phyloP scores from a whole-genome alignment of 37 sponge, comb jelly and placozoan genomes.

The Petrosia ficiformis region DNA sequence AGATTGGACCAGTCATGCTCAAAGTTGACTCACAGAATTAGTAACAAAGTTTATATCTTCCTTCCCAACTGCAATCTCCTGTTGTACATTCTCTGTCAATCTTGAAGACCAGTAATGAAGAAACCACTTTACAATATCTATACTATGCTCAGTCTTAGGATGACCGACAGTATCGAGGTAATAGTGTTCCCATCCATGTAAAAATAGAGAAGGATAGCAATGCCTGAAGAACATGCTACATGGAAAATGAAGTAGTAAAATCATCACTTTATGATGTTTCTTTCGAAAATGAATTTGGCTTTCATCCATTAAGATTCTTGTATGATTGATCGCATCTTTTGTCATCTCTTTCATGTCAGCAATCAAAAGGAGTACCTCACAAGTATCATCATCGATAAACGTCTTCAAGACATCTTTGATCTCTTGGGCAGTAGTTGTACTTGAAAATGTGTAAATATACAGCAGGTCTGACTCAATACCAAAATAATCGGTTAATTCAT shows the following conservation, averaged over 20 bases:
- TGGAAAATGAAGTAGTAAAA: slow-evolving; percentile 66
- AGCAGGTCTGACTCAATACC: background rate
- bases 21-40: slow-evolving; percentile 4
- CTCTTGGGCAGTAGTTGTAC: background rate
- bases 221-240: slow-evolving; percentile 42
- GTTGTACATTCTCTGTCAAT: too few relatives aligned
- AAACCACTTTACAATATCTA: slow-evolving; percentile 12
- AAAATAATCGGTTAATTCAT: background rate
- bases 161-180: slow-evolving; percentile 55
- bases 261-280: slow-evolving; percentile 34
- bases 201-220: slow-evolving; percentile 68
- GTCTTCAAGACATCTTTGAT: too few relatives aligned
- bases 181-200: slow-evolving; percentile 69
- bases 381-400: too few relatives aligned
- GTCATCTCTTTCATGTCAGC: background rate
- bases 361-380: background rate
- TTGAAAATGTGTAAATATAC: background rate
- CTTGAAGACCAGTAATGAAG: too few relatives aligned
- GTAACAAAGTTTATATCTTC: background rate
- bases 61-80: background rate
- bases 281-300: slow-evolving; percentile 3
- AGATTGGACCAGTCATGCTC: slow-evolving; percentile 13
- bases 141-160: background rate
- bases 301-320: slow-evolving; percentile 64
- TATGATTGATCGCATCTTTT: slow-evolving; percentile 46